These are phyloP conservation scores for Dasyprocta punctata DNA, from an alignment of 2,113 vertebrate species.

Conservation along the genomic window DNA sequence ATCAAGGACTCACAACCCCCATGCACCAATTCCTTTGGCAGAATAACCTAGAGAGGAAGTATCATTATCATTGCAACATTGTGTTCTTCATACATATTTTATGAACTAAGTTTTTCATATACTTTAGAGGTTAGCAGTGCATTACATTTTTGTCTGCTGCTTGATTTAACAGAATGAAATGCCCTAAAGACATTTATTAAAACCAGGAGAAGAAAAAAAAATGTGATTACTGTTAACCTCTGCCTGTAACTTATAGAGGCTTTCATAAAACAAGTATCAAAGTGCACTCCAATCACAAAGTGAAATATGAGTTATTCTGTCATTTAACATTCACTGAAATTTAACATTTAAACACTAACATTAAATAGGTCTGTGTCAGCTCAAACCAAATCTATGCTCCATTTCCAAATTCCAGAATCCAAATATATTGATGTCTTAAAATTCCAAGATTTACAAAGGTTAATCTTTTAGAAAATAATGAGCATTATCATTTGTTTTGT, in stretches of 20 bases:
- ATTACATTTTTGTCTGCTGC: conserved; percentile 76
- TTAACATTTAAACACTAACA: neutral
- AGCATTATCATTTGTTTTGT: neutral
- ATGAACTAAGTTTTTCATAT: conserved; percentile 78
- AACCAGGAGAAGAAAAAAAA: conserved; percentile 69
- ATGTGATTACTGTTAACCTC: conserved; percentile 59
- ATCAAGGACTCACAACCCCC: conserved; percentile 52
- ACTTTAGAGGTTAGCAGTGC: conserved; percentile 74
- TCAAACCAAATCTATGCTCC: neutral
- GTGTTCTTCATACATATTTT: conserved; percentile 81
- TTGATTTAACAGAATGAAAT: conserved; percentile 77
- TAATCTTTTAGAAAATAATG: neutral
- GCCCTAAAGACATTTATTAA: conserved; percentile 80
- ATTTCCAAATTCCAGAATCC: conserved; percentile 1
- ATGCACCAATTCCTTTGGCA: conserved; percentile 66
- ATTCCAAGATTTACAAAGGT: neutral
- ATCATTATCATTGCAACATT: conserved; percentile 69
- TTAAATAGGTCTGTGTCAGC: neutral
- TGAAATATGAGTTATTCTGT: neutral
- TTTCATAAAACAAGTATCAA: conserved; percentile 64
- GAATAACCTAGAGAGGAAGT: conserved; percentile 71
- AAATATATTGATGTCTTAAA: neutral
- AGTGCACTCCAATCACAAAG: conserved; percentile 39
- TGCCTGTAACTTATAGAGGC: conserved; percentile 45
- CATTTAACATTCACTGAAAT: neutral